Percentiles rank a stretch among this genome's conserved stretches.
Evolutionary conservation across 2,113 vertebrate genomes (phyloP).

Genomic region (Scomber japonicus): DNA sequence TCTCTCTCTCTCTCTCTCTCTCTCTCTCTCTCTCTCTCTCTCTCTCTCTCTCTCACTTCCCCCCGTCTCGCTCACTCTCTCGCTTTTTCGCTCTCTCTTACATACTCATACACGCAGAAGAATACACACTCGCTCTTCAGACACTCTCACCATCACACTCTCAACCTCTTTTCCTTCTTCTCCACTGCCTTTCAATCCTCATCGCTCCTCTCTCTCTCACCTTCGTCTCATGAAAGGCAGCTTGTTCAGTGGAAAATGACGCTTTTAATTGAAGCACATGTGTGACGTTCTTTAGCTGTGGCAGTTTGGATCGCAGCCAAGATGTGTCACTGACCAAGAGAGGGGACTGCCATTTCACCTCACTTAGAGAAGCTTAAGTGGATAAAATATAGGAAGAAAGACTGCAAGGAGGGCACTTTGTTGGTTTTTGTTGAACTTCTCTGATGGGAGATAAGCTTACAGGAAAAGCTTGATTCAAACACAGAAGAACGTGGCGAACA

Average conservation of each 20-base stretch:
- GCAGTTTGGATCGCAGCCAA: constrained; percentile 65
- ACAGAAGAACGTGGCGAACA: constrained; percentile 34
- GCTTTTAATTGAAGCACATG: constrained; percentile 79
- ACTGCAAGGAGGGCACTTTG: constrained; percentile 31
- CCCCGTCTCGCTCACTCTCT: constrained; percentile 43
- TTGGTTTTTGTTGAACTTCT: constrained; percentile 62
- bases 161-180: constrained; percentile 18
- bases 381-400: constrained; percentile 14
- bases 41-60: constrained; percentile 4
- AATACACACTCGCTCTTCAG: constrained; percentile 68
- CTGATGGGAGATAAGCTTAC: constrained; percentile 56
- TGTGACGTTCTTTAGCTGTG: constrained; percentile 67
- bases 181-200: constrained; percentile 51
- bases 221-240: constrained; percentile 64
- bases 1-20: constrained; percentile 21
- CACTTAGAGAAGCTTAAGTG: constrained; percentile 32
- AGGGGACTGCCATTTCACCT: constrained; percentile 37
- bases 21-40: neutral
- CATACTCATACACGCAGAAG: constrained; percentile 52
- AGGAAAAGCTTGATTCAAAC: constrained; percentile 40
- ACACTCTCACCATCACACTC: constrained; percentile 52
- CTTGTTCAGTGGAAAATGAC: constrained; percentile 69
- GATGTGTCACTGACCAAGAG: constrained; percentile 61
- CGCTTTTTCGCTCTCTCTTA: constrained; percentile 29
- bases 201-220: constrained; percentile 8